phyloP scores from a whole-genome alignment of 2,113 vertebrate species.

The Myotis brandtii region DNA sequence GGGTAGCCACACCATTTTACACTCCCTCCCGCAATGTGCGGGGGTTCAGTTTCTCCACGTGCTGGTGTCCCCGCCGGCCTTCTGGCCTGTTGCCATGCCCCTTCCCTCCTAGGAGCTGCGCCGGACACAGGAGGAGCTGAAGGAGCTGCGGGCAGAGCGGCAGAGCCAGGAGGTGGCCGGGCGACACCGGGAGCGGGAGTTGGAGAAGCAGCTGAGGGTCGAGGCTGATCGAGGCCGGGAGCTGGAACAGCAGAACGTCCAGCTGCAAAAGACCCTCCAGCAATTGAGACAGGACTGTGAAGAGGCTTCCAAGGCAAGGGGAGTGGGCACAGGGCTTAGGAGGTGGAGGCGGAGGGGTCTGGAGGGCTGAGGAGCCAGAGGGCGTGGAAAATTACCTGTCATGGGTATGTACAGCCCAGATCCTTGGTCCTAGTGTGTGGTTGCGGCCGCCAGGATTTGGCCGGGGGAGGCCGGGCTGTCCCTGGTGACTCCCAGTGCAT shows the following conservation, averaged over 20 bases:
- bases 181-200: slow-evolving; percentile 89
- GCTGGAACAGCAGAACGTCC: slow-evolving; percentile 82
- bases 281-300: slow-evolving; percentile 86
- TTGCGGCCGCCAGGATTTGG: background rate
- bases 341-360: slow-evolving; percentile 69
- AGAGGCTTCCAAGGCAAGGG: slow-evolving; percentile 84
- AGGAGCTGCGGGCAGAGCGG: slow-evolving; percentile 83
- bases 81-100: background rate
- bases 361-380: slow-evolving; percentile 68
- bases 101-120: slow-evolving; percentile 87
- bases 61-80: background rate
- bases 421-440: background rate
- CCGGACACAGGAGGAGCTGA: slow-evolving; percentile 82
- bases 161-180: slow-evolving; percentile 84
- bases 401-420: slow-evolving; percentile 57
- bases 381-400: slow-evolving; percentile 31
- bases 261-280: slow-evolving; percentile 88
- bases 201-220: slow-evolving; percentile 84
- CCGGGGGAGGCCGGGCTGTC: background rate
- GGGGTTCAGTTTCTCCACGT: background rate
- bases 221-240: slow-evolving; percentile 86
- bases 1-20: background rate
- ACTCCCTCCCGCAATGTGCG: no score
- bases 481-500: background rate
- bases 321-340: slow-evolving; percentile 50